Evolutionary conservation across 2,888 invertebrate genomes (phyloP).

Genomic region (Platynereis dumerilii): DNA sequence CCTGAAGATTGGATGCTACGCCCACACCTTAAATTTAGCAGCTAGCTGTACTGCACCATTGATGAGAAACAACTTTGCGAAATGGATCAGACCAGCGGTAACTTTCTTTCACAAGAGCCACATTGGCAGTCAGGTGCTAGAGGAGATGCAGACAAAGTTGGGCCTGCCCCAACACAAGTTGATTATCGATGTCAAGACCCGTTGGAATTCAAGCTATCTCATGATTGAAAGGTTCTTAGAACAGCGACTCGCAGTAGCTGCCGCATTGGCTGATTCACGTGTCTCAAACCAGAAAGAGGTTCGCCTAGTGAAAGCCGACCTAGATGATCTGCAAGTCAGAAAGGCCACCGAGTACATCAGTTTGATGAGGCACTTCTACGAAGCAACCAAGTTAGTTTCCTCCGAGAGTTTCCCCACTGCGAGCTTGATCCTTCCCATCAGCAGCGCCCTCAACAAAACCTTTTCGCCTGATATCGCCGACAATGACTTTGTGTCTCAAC

Average conservation of each 20-base stretch:
- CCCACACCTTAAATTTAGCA: conserved; percentile 5
- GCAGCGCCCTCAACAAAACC: not conserved
- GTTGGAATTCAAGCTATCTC: not conserved
- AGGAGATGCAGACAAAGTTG: not conserved
- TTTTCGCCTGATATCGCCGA: not conserved
- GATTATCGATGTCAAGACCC: not conserved
- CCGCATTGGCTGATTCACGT: not conserved
- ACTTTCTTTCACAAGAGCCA: not conserved
- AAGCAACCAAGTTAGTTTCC: not conserved
- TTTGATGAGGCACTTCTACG: not conserved
- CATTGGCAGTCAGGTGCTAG: not conserved
- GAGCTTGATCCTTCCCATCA: not conserved
- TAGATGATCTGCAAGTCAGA: not conserved
- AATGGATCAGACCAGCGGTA: not conserved
- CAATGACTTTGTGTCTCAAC: not conserved
- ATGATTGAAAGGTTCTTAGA: not conserved
- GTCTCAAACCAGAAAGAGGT: not conserved
- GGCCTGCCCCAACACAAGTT: not conserved
- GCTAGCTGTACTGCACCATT: not conserved
- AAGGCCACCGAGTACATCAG: not conserved
- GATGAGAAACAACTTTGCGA: not conserved
- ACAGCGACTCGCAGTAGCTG: not conserved
- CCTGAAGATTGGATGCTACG: conserved; percentile 1
- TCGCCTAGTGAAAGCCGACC: not conserved
- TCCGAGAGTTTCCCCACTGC: not conserved